Evolutionary conservation across 1,140 invertebrate genomes (phyloP), one percentile per base, ranked within the genome.

Genomic region (Thaumetopoea pityocampa): DNA sequence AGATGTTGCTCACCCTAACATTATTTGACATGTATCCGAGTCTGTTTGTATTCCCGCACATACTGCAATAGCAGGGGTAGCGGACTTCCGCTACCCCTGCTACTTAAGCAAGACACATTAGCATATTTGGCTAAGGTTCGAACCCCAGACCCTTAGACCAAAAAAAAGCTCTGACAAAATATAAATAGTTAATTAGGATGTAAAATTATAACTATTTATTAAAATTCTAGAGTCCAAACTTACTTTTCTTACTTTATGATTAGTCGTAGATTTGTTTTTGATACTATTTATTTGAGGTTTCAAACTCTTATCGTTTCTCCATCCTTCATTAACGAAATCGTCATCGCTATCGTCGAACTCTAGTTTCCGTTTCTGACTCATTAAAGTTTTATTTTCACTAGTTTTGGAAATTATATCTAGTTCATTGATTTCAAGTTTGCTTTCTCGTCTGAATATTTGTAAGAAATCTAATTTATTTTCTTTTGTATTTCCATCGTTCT

Each of bases 331-430:
- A 14, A 66, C 46, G 32, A 78, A 81, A 22, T 78, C 77, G 36
- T 81, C 73, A 26, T 81, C 76, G 15, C 72, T 77, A 12, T 77
- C 73, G 14, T 62, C 60, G 38, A 72, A 70, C 4, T 16, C 46
- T 15, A 67, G 19, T 53, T 61, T 63, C 4, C 51, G 24, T 36
- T 45, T 56, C 24, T 51, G 30, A 16, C 16, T 3, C 12, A 26
- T 24, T 27, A 29, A 35, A 24, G 41, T 5, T 45, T 40, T 30
- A 9, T 40, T 36, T 2, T 26, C 46, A 27, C 37, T 42, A 16
- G 5, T 30, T 30, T 32, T 43, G n/a, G 43, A 43, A 15, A 38
- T 24, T 18, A n/a, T n/a, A n/a, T n/a, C n/a, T n/a, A n/a, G n/a
- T 8, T 34, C 35, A 35, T 35, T 20, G 19, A n/a, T 53, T 20